These are phyloP conservation scores for Aramus guarauna DNA, from an alignment of 2,113 vertebrate species.

Conservation along the genomic window DNA sequence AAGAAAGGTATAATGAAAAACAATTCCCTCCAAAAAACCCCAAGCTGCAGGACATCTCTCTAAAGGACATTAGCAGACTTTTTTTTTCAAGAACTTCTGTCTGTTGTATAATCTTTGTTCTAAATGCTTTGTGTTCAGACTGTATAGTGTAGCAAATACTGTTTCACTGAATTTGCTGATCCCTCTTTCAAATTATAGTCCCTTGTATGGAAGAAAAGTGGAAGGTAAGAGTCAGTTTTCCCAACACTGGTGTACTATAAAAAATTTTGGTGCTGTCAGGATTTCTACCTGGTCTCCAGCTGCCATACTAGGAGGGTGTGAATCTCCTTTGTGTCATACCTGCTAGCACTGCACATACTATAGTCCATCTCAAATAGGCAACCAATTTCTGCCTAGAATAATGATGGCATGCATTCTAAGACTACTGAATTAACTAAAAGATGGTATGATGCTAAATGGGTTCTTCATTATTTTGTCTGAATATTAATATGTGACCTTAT, in stretches of 20 bases:
- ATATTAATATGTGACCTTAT: neutral
- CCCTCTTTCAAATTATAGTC: neutral
- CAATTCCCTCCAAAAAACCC: neutral
- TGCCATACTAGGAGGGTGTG: neutral
- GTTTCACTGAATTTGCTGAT: neutral
- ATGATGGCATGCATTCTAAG: neutral
- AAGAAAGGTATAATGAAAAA: slow-evolving; percentile 85
- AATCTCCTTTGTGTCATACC: neutral
- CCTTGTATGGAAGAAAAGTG: neutral
- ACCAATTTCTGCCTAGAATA: neutral
- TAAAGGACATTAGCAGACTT: neutral
- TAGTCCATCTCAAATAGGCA: neutral
- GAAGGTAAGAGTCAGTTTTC: neutral
- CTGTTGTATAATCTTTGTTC: neutral
- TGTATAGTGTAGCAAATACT: neutral
- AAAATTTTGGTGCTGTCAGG: neutral
- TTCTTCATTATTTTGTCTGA: neutral
- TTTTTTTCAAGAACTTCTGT: neutral
- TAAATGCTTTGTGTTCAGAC: neutral
- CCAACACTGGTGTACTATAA: neutral
- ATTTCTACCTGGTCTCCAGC: neutral
- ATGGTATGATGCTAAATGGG: neutral
- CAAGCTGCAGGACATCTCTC: neutral
- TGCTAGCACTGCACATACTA: neutral
- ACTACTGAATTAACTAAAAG: neutral